phyloP scores from a whole-genome alignment of 2,888 invertebrate species.

The Tortricodes alternella region DNA sequence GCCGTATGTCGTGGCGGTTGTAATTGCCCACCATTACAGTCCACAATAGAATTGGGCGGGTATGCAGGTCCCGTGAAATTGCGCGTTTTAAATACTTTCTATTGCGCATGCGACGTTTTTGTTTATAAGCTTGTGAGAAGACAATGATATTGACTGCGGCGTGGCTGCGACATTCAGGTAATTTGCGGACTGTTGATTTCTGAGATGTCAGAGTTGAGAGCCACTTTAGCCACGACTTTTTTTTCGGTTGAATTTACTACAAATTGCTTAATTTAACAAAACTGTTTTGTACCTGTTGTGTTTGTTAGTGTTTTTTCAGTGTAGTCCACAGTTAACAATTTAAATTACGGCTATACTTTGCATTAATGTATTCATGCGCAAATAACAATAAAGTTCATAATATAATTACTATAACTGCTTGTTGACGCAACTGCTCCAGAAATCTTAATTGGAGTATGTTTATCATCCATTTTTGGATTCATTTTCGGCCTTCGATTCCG shows the following conservation, averaged over 20 bases:
- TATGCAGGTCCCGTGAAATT: constrained; percentile 74
- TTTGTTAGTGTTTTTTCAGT: no score
- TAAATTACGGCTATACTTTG: constrained; percentile 8
- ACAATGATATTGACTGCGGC: constrained; percentile 28
- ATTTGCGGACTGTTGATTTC: constrained; percentile 11
- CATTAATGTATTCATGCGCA: constrained; percentile 14
- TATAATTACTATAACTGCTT: constrained; percentile 37
- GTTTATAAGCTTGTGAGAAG: constrained; percentile 22
- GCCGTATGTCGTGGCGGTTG: constrained; percentile 48
- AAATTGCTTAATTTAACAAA: not conserved
- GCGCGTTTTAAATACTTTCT: constrained; percentile 78
- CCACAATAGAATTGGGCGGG: constrained; percentile 79
- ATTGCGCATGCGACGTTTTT: constrained; percentile 39
- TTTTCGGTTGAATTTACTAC: no score
- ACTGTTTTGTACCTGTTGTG: no score
- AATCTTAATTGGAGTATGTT: constrained; percentile 44
- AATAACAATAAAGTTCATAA: constrained; percentile 16
- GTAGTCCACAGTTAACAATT: constrained; percentile 6
- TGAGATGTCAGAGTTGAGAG: not conserved
- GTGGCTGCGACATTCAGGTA: constrained; percentile 3
- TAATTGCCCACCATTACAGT: constrained; percentile 71
- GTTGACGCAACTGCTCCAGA: constrained; percentile 47
- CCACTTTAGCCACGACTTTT: no score
- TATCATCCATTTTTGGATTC: constrained; percentile 72
- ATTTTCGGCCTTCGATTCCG: constrained; percentile 62